These are phyloP conservation scores for Streptopelia turtur DNA, from an alignment of 2,797 vertebrate species.

Conservation along the genomic window DNA sequence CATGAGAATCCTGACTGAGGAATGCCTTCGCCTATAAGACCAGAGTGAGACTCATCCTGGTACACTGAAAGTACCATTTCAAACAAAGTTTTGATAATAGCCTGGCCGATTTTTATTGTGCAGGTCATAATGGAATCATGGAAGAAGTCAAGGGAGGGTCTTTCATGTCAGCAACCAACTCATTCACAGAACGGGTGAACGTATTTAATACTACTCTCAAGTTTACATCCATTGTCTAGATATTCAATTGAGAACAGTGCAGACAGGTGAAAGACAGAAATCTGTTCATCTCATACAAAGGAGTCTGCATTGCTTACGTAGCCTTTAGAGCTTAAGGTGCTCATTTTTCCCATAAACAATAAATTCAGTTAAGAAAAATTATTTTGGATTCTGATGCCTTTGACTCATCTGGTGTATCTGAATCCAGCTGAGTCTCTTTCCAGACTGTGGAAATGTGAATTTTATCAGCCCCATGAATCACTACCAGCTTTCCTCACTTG, in stretches of 20 bases:
- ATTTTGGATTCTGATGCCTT: constrained; percentile 43
- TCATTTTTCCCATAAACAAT: constrained; percentile 15
- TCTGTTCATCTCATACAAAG: background rate
- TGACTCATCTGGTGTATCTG: constrained; percentile 56
- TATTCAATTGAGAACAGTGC: background rate
- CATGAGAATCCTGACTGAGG: background rate
- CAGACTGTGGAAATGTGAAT: constrained; percentile 47
- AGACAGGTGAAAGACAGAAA: background rate
- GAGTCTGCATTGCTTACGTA: background rate
- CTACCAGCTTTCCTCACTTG: constrained; percentile 39
- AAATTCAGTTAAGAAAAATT: constrained; percentile 53
- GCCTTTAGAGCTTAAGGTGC: background rate
- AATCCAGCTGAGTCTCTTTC: constrained; percentile 42
- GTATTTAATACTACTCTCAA: background rate
- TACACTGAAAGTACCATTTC: background rate
- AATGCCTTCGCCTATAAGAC: accelerated
- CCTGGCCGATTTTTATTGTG: background rate
- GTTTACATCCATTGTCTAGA: background rate
- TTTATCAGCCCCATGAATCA: constrained; percentile 53
- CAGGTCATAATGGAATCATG: background rate
- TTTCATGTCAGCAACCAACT: background rate
- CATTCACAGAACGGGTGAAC: background rate
- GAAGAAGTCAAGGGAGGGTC: background rate
- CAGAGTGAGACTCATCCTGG: background rate
- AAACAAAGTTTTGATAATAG: background rate